phyloP scores from a whole-genome alignment of 2,888 invertebrate genomes.

The Heliconius ismenius region DNA sequence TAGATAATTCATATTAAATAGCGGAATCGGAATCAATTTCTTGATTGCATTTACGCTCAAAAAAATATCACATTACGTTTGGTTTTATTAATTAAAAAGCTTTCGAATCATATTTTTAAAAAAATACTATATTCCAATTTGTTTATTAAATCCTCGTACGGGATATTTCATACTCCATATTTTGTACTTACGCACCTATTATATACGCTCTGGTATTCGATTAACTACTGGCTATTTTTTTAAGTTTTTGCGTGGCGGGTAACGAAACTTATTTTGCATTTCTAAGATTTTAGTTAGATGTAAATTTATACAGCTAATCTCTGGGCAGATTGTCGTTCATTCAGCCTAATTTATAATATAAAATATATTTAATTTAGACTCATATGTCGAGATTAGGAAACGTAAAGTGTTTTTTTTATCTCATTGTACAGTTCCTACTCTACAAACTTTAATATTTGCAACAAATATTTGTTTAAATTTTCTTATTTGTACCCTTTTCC shows the following conservation, averaged over 20 bases:
- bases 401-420: background rate
- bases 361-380: background rate
- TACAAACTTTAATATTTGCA: background rate
- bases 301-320: no score
- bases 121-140: background rate
- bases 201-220: no score
- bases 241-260: no score
- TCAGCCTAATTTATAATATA: no score
- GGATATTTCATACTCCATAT: background rate
- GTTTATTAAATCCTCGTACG: background rate
- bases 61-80: conserved; percentile 33
- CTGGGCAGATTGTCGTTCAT: no score
- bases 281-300: background rate
- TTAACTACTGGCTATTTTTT: no score
- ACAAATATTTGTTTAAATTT: conserved; percentile 8
- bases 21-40: conserved; percentile 35
- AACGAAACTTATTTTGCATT: no score
- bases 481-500: conserved; percentile 12
- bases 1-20: background rate
- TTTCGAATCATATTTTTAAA: background rate
- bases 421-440: background rate
- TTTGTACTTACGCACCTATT: background rate
- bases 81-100: conserved; percentile 40
- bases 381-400: background rate
- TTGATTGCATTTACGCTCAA: conserved; percentile 37